Percentiles rank a stretch among this genome's conserved stretches.
phyloP scores from a whole-genome alignment of 2,888 invertebrate species.

The Cacoxenus indagator region DNA sequence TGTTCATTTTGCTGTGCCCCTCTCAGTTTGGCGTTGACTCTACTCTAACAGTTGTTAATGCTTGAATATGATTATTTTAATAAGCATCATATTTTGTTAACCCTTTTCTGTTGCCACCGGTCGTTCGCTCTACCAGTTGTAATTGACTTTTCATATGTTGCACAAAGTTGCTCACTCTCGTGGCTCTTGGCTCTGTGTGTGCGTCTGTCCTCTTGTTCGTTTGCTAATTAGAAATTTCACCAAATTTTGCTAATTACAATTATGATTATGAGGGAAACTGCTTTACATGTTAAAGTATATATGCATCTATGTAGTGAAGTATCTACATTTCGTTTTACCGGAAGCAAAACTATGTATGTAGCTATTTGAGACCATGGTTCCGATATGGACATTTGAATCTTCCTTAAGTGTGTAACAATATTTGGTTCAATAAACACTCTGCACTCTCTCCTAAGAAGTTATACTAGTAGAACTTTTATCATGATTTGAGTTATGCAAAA shows the following conservation, averaged over 20 bases:
- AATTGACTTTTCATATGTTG: conserved; percentile 61
- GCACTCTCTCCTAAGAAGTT: no score
- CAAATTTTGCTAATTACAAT: conserved; percentile 14
- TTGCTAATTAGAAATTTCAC: conserved; percentile 16
- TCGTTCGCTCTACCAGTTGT: conserved; percentile 37
- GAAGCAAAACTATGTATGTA: no score
- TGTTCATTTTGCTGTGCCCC: not conserved
- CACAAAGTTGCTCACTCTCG: conserved; percentile 41
- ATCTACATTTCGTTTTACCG: no score
- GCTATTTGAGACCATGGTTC: no score
- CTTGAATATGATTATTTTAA: conserved; percentile 62
- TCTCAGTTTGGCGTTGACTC: no score
- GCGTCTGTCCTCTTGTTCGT: not conserved
- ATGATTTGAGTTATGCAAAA: no score
- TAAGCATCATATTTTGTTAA: conserved; percentile 62
- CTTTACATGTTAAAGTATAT: no score
- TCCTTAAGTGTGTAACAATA: no score
- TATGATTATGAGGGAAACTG: not conserved
- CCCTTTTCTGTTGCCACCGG: conserved; percentile 39
- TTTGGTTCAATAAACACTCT: no score
- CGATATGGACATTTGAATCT: no score
- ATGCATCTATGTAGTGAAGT: no score
- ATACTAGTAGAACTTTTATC: no score
- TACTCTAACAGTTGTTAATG: conserved; percentile 42
- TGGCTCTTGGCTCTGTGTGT: not conserved